phyloP scores from a whole-genome alignment of 2,113 vertebrate genomes.

The Sapayoa aenigma region DNA sequence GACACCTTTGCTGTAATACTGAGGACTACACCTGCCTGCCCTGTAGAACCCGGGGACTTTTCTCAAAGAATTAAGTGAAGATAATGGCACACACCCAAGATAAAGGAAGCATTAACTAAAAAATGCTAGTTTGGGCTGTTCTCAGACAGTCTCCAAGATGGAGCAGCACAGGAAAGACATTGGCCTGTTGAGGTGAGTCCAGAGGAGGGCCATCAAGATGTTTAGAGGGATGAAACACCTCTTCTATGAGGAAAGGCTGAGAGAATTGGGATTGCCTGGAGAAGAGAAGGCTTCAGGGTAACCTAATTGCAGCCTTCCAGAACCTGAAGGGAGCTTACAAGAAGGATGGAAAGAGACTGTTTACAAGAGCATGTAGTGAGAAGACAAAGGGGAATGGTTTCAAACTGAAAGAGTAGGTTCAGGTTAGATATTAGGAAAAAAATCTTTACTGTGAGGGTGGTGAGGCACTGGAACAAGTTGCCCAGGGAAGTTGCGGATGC shows the following conservation, averaged over 20 bases:
- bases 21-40: not conserved
- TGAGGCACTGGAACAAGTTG: not conserved
- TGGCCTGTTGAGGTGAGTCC: fast-evolving
- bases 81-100: not conserved
- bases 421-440: not conserved
- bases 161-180: not conserved
- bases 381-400: not conserved
- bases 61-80: not conserved
- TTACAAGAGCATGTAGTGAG: not conserved
- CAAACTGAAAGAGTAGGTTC: not conserved
- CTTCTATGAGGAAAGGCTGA: not conserved
- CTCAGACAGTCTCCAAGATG: not conserved
- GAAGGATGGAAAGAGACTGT: not conserved
- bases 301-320: not conserved
- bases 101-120: not conserved
- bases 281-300: not conserved
- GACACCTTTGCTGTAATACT: not conserved
- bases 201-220: not conserved
- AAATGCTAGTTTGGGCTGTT: not conserved
- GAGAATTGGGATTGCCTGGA: not conserved
- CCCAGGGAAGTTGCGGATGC: not conserved
- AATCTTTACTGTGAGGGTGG: not conserved
- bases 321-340: not conserved
- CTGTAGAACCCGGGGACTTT: not conserved
- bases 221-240: not conserved